phyloP scores from a whole-genome alignment of 2,797 vertebrate genomes.

The Malacoctenus gilli region DNA sequence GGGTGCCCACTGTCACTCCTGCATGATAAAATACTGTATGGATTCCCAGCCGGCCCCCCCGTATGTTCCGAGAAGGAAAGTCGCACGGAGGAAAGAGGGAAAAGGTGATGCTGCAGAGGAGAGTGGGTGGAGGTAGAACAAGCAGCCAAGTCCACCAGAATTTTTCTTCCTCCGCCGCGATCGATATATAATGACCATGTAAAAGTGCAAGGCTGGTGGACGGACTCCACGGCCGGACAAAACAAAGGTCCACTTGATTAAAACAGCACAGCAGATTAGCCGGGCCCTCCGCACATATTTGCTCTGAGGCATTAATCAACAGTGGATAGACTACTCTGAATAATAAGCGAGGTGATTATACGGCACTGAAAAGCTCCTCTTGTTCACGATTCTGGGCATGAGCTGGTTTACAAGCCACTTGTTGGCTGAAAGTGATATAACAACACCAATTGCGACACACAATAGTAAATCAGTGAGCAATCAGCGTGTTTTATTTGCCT shows the following conservation, averaged over 20 bases:
- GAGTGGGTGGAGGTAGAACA: constrained; percentile 34
- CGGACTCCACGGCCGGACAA: constrained; percentile 32
- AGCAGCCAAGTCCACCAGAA: constrained; percentile 23
- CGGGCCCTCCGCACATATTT: constrained; percentile 68
- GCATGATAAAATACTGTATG: constrained; percentile 64
- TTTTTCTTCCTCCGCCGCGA: constrained; percentile 37
- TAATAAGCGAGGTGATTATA: constrained; percentile 73
- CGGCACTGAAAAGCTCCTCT: constrained; percentile 54
- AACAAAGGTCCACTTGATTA: constrained; percentile 73
- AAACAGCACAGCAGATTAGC: constrained; percentile 62
- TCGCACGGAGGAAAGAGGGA: constrained; percentile 24
- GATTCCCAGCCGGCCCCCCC: constrained; percentile 47
- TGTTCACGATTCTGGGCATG: constrained; percentile 55
- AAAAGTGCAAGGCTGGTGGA: constrained; percentile 28
- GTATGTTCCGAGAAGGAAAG: constrained; percentile 31
- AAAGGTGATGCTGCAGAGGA: constrained; percentile 40
- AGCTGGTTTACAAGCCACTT: constrained; percentile 66
- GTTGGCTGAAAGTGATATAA: constrained; percentile 66
- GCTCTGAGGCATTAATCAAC: constrained; percentile 73
- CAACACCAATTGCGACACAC: constrained; percentile 62
- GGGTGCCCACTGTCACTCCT: constrained; percentile 49
- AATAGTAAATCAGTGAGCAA: constrained; percentile 75
- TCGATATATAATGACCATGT: constrained; percentile 43
- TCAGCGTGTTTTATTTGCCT: constrained; percentile 65
- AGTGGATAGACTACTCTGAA: constrained; percentile 67